phyloP scores from a whole-genome alignment of 2,888 invertebrate species.

The Diaprepes abbreviatus region DNA sequence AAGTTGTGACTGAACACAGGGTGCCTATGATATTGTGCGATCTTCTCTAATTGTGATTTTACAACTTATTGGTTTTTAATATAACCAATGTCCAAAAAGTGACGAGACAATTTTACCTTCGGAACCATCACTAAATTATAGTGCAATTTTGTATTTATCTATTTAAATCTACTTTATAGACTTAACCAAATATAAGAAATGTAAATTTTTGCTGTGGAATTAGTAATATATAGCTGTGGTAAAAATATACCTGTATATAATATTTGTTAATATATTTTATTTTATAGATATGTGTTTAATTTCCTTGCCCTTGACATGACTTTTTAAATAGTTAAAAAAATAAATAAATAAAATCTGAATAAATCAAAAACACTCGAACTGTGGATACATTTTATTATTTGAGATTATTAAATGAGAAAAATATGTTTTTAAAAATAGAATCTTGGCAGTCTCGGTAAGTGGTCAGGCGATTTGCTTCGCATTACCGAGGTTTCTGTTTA shows the following conservation, averaged over 20 bases:
- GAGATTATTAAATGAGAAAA: no score
- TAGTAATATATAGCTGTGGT: conserved; percentile 30
- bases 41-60: conserved; percentile 54
- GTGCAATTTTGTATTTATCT: conserved; percentile 42
- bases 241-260: conserved; percentile 30
- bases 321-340: no score
- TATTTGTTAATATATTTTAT: conserved; percentile 36
- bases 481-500: no score
- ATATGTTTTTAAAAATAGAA: no score
- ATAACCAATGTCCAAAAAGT: conserved; percentile 43
- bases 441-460: no score
- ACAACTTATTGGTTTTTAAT: conserved; percentile 50
- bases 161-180: conserved; percentile 30
- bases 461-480: no score
- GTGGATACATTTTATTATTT: no score
- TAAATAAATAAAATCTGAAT: no score
- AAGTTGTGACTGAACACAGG: conserved; percentile 55
- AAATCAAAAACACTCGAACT: no score
- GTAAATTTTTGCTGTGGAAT: conserved; percentile 31
- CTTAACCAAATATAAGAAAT: conserved; percentile 20
- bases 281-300: conserved; percentile 21
- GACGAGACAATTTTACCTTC: conserved; percentile 14
- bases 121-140: conserved; percentile 27
- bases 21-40: conserved; percentile 55
- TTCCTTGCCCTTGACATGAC: no score